Conservation (phyloP, 2,888 invertebrate genomes). For the Zygaena filipendulae region DNA sequence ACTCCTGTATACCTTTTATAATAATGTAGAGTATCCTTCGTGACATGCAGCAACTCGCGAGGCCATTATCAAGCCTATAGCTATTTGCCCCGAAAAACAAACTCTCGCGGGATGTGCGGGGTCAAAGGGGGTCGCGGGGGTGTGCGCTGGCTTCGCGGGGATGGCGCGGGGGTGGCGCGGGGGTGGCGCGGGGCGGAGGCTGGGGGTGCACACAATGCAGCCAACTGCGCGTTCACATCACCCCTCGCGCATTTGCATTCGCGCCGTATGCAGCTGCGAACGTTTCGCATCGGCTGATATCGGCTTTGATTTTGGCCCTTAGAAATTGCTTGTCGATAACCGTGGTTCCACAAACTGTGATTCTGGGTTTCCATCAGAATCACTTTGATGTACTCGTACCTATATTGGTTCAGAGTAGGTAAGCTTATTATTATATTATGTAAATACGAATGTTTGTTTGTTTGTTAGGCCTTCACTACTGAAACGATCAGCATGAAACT, state of each 20-base stretch:
- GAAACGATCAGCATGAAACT: no score
- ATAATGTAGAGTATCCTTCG: conserved; percentile 32
- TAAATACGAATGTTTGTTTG: no score
- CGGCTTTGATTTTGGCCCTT: conserved; percentile 45
- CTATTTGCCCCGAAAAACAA: conserved; percentile 70
- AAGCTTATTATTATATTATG: no score
- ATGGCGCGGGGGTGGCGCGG: conserved; percentile 23
- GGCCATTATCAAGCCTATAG: conserved; percentile 70
- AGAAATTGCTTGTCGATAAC: no score
- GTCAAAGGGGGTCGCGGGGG: conserved; percentile 21
- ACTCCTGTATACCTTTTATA: no score
- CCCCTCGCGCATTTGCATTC: conserved; percentile 54
- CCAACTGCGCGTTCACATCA: conserved; percentile 61
- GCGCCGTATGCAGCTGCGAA: conserved; percentile 40
- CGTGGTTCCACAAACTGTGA: no score
- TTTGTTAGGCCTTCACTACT: no score
- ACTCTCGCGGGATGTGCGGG: conserved; percentile 63
- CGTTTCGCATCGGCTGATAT: no score
- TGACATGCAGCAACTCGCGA: conserved; percentile 36
- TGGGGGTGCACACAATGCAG: conserved; percentile 48
- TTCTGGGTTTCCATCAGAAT: conserved; percentile 13
- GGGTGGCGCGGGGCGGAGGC: conserved; percentile 18
- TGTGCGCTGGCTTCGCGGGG: no score
- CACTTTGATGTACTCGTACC: conserved; percentile 17
- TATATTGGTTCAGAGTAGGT: no score